Evolutionary conservation across 2,888 invertebrate genomes (phyloP).

Genomic region (Luperina testacea): DNA sequence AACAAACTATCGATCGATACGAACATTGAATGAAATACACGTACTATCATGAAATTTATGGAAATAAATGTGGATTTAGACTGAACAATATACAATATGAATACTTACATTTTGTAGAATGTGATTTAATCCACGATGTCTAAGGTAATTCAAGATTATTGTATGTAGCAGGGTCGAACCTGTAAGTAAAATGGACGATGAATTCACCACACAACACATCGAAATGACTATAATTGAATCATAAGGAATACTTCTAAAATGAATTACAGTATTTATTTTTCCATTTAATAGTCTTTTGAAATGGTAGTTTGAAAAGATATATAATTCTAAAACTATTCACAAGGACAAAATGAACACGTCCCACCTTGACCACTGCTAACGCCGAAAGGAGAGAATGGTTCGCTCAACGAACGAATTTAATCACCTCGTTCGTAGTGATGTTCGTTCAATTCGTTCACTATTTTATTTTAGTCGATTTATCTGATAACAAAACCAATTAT

Average conservation of each 20-base stretch:
- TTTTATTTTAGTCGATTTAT: conserved; percentile 39
- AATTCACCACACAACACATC: conserved; percentile 20
- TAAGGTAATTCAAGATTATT: conserved; percentile 74
- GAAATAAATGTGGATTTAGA: conserved; percentile 15
- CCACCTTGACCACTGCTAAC: conserved; percentile 87
- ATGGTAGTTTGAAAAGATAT: not conserved
- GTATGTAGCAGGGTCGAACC: conserved; percentile 83
- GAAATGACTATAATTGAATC: not conserved
- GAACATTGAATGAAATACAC: not conserved
- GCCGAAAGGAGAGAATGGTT: conserved; percentile 63
- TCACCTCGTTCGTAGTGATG: conserved; percentile 17
- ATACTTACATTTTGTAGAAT: conserved; percentile 81
- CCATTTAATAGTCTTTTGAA: not conserved
- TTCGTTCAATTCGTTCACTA: not conserved
- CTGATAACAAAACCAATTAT: not conserved
- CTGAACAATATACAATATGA: not conserved
- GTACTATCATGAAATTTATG: not conserved
- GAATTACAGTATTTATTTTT: not conserved
- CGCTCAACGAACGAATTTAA: conserved; percentile 11
- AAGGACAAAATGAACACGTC: conserved; percentile 71
- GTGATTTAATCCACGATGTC: conserved; percentile 74
- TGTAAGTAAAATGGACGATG: conserved; percentile 75
- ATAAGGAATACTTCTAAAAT: not conserved
- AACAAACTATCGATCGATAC: not conserved
- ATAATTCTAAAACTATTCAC: not conserved